Evolutionary conservation across 2,113 vertebrate species (phyloP).

Genomic region (Triplophysa tibetana): DNA sequence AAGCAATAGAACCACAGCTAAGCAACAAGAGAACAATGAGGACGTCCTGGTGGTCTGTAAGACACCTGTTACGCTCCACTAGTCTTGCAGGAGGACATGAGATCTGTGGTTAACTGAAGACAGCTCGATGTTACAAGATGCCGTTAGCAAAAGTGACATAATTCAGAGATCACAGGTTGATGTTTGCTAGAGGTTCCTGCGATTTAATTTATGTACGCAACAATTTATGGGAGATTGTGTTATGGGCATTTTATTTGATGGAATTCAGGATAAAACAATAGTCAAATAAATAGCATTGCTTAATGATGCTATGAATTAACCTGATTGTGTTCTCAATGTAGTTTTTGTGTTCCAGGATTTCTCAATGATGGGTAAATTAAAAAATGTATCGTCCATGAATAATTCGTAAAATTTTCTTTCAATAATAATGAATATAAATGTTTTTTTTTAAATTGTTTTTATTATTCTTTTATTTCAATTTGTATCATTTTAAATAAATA

Average conservation of each 20-base stretch:
- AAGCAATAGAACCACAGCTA: slow-evolving; percentile 32
- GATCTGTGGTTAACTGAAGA: slow-evolving; percentile 40
- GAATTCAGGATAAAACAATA: not conserved
- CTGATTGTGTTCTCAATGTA: not conserved
- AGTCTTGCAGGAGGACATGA: slow-evolving; percentile 6
- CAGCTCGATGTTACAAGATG: slow-evolving; percentile 25
- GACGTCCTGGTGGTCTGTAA: slow-evolving; percentile 48
- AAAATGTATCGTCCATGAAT: not conserved
- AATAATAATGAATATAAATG: not conserved
- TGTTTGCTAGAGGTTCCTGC: not conserved
- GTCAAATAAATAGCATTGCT: slow-evolving; percentile 1
- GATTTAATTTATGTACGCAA: too few species aligned
- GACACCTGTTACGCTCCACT: slow-evolving; percentile 45
- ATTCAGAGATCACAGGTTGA: not conserved
- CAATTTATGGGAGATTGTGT: not conserved
- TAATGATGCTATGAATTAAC: not conserved
- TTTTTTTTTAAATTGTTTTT: too few species aligned
- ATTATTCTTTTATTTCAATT: too few species aligned
- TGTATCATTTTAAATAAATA: too few species aligned
- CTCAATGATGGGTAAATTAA: not conserved
- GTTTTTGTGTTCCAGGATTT: not conserved
- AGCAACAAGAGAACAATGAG: slow-evolving; percentile 50
- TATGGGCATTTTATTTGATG: not conserved
- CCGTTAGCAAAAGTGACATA: slow-evolving; percentile 39
- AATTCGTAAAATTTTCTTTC: too few species aligned